Evolutionary conservation across 2,113 vertebrate species (phyloP).

Genomic region (Pitta sordida): DNA sequence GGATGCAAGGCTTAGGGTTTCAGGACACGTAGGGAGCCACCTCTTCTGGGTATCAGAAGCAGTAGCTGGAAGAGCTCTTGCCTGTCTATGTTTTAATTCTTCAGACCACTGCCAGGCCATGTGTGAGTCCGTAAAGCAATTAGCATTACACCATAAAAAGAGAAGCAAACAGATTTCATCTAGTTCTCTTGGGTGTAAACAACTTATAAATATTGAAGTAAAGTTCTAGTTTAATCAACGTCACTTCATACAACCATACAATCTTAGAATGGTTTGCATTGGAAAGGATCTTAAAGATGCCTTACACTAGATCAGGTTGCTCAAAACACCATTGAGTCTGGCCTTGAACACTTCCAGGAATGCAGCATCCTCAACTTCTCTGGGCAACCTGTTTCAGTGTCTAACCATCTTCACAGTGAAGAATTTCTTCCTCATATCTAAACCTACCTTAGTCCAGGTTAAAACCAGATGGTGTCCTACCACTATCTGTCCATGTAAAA

Average conservation of each 20-base stretch:
- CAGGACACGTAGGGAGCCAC: fast-evolving
- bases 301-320: not conserved
- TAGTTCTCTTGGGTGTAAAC: not conserved
- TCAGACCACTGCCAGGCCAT: not conserved
- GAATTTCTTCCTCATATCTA: not conserved
- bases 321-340: not conserved
- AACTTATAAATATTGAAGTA: not conserved
- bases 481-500: not conserved
- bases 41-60: not conserved
- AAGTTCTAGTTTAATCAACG: not conserved
- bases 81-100: not conserved
- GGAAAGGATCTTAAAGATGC: too few relatives aligned
- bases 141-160: not conserved
- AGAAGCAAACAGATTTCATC: not conserved
- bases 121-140: not conserved
- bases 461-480: not conserved
- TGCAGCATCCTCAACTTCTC: not conserved
- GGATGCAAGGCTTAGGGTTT: not conserved
- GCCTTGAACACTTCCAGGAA: not conserved
- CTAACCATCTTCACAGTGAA: not conserved
- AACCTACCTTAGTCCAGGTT: not conserved
- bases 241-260: not conserved
- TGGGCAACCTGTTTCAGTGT: not conserved
- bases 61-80: not conserved
- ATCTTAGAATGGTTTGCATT: not conserved